A percentile compares a stretch with the other conserved stretches of the same genome.
These are phyloP conservation scores for Caenorhabditis panamensis DNA, from an alignment of 2,888 invertebrate species.

Conservation along the genomic window DNA sequence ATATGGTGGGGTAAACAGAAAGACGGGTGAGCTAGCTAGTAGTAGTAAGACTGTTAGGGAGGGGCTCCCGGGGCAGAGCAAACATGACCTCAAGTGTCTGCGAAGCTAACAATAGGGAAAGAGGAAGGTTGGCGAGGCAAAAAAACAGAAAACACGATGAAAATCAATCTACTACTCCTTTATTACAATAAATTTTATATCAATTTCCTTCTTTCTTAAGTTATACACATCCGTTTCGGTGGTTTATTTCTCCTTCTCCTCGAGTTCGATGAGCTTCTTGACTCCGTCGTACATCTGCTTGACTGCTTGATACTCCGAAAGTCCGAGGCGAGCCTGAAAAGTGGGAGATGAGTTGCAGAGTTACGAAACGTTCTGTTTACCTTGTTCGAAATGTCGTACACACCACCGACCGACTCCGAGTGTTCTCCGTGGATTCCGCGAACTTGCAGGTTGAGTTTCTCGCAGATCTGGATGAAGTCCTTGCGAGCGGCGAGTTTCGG, in stretches of 20 bases:
- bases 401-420: slow-evolving; percentile 95
- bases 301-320: slow-evolving; percentile 86
- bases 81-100: slow-evolving; percentile 46
- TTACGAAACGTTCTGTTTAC: too few relatives aligned
- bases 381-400: slow-evolving; percentile 89
- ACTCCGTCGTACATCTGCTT: slow-evolving; percentile 89
- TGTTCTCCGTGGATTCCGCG: slow-evolving; percentile 92
- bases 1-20: slow-evolving; percentile 9
- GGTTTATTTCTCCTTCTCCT: too few relatives aligned
- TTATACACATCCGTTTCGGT: too few relatives aligned
- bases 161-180: too few relatives aligned
- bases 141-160: slow-evolving; percentile 25
- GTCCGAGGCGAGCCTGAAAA: slow-evolving; percentile 88
- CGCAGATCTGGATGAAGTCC: slow-evolving; percentile 86
- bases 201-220: too few relatives aligned
- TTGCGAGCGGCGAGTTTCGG: slow-evolving; percentile 85
- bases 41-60: slow-evolving; percentile 39
- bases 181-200: too few relatives aligned
- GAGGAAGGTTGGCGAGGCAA: neutral
- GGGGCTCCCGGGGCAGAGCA: slow-evolving; percentile 32
- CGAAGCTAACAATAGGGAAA: slow-evolving; percentile 33
- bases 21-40: slow-evolving; percentile 4
- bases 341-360: too few relatives aligned
- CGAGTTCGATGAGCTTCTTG: slow-evolving; percentile 82
- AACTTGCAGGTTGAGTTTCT: slow-evolving; percentile 88